These are phyloP conservation scores for Lutjanus argentimaculatus DNA, from an alignment of 2,797 vertebrate genomes.

Conservation along the genomic window DNA sequence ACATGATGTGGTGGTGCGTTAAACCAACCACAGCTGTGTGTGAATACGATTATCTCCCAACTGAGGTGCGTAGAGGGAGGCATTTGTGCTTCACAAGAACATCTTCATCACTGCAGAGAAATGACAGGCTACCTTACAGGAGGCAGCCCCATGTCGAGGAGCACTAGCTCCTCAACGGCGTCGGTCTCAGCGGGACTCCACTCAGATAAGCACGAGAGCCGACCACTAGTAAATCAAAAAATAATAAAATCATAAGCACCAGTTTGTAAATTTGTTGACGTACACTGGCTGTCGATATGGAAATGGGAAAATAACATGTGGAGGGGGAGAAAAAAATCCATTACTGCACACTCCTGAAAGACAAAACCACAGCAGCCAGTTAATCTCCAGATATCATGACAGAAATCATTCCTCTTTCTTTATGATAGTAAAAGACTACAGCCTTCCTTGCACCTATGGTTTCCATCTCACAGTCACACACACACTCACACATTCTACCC, in stretches of 20 bases:
- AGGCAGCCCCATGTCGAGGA: conserved; percentile 68
- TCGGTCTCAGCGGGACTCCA: conserved; percentile 61
- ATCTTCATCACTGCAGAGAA: conserved; percentile 80
- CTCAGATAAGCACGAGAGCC: conserved; percentile 52
- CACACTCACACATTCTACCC: conserved; percentile 66
- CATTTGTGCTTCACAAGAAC: conserved; percentile 77
- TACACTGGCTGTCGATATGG: conserved; percentile 37
- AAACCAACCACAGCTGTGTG: conserved; percentile 73
- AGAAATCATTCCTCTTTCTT: conserved; percentile 79
- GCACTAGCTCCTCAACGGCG: conserved; percentile 57
- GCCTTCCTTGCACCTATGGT: conserved; percentile 73
- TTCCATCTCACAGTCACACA: conserved; percentile 66
- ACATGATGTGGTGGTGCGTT: conserved; percentile 68
- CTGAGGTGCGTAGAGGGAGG: conserved; percentile 75
- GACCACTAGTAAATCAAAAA: conserved; percentile 62
- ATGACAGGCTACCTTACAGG: conserved; percentile 76
- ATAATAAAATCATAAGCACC: conserved; percentile 56
- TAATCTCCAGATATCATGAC: conserved; percentile 82
- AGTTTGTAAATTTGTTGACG: conserved; percentile 61
- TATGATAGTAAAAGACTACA: conserved; percentile 74
- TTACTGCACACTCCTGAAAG: conserved; percentile 66
- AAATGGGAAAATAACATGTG: conserved; percentile 46
- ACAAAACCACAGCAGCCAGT: conserved; percentile 74
- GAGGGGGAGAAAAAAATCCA: conserved; percentile 29
- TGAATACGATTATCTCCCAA: conserved; percentile 78